Conservation (phyloP, 2,113 vertebrate genomes). For the Tragulus kanchil region DNA sequence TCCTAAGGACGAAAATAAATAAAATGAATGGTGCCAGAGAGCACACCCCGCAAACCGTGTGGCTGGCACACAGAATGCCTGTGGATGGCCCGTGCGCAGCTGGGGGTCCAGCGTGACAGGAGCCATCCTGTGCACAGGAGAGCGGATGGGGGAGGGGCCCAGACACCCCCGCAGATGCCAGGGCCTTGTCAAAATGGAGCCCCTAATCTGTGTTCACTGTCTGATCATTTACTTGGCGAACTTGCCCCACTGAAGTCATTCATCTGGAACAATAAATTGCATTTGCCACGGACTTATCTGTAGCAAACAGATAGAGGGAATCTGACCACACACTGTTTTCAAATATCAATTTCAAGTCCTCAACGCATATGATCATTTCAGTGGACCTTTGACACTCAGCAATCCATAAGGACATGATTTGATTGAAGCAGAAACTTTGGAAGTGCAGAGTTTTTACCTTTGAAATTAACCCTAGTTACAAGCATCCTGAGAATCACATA, state of each 20-base stretch:
- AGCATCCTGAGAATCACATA: not conserved
- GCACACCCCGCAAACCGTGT: not conserved
- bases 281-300: not conserved
- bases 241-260: not conserved
- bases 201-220: not conserved
- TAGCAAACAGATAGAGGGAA: not conserved
- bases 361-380: not conserved
- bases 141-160: not conserved
- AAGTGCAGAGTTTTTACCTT: not conserved
- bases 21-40: not conserved
- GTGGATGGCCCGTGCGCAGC: not conserved
- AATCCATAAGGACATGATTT: not conserved
- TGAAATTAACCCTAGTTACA: not conserved
- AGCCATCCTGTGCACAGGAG: not conserved
- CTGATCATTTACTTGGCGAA: not conserved
- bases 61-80: not conserved
- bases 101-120: not conserved
- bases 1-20: not conserved
- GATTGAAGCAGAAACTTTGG: not conserved
- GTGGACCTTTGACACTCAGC: not conserved
- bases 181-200: not conserved
- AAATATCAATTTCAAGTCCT: constrained; percentile 19
- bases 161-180: not conserved
- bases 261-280: not conserved
- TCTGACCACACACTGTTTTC: not conserved